Percentiles rank a stretch among this genome's conserved stretches.
Evolutionary conservation across 2,888 invertebrate species (phyloP).

Genomic region (Eupeodes luniger): DNA sequence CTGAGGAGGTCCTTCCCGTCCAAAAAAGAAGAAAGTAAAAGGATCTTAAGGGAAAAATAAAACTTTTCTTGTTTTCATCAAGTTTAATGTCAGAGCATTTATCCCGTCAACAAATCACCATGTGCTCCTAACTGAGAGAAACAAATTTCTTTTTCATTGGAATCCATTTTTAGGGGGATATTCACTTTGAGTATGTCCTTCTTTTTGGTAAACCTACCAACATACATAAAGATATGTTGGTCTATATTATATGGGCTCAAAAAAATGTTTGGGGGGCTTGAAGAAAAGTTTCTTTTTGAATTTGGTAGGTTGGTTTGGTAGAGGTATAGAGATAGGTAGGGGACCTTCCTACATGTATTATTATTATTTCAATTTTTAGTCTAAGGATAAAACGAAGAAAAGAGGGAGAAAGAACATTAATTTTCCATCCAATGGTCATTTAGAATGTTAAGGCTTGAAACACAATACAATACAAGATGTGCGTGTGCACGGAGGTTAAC

Average conservation of each 20-base stretch:
- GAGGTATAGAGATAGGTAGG: not conserved
- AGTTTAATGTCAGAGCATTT: slow-evolving; percentile 74
- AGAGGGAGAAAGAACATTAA: slow-evolving; percentile 51
- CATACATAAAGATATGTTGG: no score
- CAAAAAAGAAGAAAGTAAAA: not conserved
- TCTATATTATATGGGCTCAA: not conserved
- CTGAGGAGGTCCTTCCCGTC: no score
- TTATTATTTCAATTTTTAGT: not conserved
- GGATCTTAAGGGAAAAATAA: slow-evolving; percentile 68
- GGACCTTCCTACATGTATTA: not conserved
- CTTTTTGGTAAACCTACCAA: slow-evolving; percentile 4
- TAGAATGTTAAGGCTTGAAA: slow-evolving; percentile 26
- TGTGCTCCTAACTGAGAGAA: slow-evolving; percentile 55
- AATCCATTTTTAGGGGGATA: slow-evolving; percentile 55
- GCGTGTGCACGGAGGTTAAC: slow-evolving; percentile 23
- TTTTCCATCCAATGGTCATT: slow-evolving; percentile 67
- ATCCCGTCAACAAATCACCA: slow-evolving; percentile 76
- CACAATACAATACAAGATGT: slow-evolving; percentile 17
- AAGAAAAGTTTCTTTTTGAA: slow-evolving; percentile 33
- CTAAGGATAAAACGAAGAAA: no score
- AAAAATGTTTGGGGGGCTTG: slow-evolving; percentile 2
- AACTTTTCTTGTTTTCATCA: slow-evolving; percentile 76
- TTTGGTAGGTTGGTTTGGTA: not conserved
- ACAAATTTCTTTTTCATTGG: slow-evolving; percentile 73
- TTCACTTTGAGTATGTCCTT: slow-evolving; percentile 41